Base-by-base conservation (phyloP, 1,140 invertebrate species). In the Drosophila nannoptera region DNA sequence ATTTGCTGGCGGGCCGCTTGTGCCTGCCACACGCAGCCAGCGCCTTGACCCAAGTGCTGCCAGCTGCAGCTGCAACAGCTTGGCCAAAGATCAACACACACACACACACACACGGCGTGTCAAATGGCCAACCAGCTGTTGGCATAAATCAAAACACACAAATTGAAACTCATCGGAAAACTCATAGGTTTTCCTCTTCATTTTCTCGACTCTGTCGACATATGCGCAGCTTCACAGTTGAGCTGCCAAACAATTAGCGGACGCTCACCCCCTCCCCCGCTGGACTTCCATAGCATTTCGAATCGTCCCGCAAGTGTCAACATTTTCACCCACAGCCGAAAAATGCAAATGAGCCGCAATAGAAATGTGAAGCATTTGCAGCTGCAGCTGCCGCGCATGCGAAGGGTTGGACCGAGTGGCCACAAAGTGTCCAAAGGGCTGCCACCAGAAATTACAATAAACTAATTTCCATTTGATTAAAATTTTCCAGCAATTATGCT, bases 171-270 rank as follows among this genome's bases (percentile, higher is more conserved):
- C 65, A 75, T 72, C 53, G 52, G 49, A 55, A 73, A 64, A 67
- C 48, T 67, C 74, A 45, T 65, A 71, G 67, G 55, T 71, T 69
- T 60, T 69, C 38, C 46, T 31, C 7, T 0, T 8, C 5, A 40
- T 31, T 53, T 66, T 46, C 64, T 7, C 3, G 8, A 31, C 38
- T n/a, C 50, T n/a, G n/a, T 4, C 43, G 64, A 70, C 78, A 83
- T 83, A 84, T 83, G 78, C 49, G 52, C 81, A 80, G 76, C 82
- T 83, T 87, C 83, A 87, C 73, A 87, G 81, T 69, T 83, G 55
- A 86, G 33, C 70, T 75, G 62, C 60, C 12, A 22, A 45, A 53
- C 78, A 87, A 82, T 83, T 83, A 75, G 59, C 65, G 49, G 42
- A 55, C 55, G 71, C 70, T 73, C 78, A 81, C 73, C 78, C 75